These are phyloP conservation scores for Mesitornis unicolor DNA, from an alignment of 2,113 vertebrate species.

Conservation along the genomic window DNA sequence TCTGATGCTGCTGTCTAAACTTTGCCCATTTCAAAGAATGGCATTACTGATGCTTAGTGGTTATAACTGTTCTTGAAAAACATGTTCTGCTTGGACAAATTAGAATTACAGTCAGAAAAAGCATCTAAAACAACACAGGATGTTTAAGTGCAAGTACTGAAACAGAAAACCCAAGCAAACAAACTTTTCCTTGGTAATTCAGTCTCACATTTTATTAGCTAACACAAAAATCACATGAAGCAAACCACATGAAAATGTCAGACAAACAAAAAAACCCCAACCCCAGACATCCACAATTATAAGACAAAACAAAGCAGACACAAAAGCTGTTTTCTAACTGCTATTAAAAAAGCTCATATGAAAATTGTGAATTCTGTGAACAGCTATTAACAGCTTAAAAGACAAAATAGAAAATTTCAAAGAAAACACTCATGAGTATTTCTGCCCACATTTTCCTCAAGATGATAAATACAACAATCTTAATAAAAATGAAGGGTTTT, in stretches of 20 bases:
- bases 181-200: not conserved
- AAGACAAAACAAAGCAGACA: not conserved
- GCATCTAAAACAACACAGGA: not conserved
- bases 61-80: not conserved
- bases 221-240: not conserved
- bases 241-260: not conserved
- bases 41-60: not conserved
- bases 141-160: not conserved
- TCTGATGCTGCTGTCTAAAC: not conserved
- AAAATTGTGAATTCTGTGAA: not conserved
- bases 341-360: not conserved
- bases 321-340: not conserved
- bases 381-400: not conserved
- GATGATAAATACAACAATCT: not conserved
- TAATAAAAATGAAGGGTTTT: not conserved
- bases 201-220: not conserved
- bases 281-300: not conserved
- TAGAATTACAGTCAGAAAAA: not conserved
- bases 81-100: fast-evolving
- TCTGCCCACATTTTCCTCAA: not conserved
- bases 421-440: not conserved
- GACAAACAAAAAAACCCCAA: not conserved
- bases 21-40: not conserved
- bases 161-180: too few species aligned
- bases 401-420: not conserved